phyloP scores from a whole-genome alignment of 2,888 invertebrate genomes.

The Aelia acuminata region DNA sequence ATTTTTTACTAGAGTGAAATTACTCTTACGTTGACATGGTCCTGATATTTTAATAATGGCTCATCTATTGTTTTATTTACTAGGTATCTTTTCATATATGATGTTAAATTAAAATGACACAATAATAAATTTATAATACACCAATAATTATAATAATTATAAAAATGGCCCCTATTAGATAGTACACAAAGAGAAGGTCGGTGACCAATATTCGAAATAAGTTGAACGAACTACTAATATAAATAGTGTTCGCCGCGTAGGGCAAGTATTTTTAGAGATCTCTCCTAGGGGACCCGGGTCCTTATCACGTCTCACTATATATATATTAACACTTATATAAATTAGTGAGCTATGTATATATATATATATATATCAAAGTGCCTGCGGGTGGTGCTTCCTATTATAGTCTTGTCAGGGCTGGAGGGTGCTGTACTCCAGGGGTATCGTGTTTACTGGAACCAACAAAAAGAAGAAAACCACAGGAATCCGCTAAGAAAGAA shows the following conservation, averaged over 20 bases:
- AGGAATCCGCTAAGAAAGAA: background rate
- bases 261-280: conserved; percentile 26
- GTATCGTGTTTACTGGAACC: conserved; percentile 18
- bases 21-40: too few relatives aligned
- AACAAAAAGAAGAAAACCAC: background rate
- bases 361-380: conserved; percentile 37
- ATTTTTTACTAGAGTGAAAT: too few relatives aligned
- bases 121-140: too few relatives aligned
- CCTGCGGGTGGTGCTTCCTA: background rate
- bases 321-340: too few relatives aligned
- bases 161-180: background rate
- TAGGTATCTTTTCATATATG: too few relatives aligned
- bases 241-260: conserved; percentile 16
- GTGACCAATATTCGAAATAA: conserved; percentile 24
- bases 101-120: too few relatives aligned
- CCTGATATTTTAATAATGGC: too few relatives aligned
- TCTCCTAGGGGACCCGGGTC: background rate
- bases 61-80: too few relatives aligned
- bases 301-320: conserved; percentile 40
- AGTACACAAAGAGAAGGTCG: background rate
- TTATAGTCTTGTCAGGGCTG: background rate
- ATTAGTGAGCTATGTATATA: too few relatives aligned
- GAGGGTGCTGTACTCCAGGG: background rate
- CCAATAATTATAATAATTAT: background rate
- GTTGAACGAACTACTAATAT: background rate